Percentiles rank a stretch among this genome's conserved stretches.
These are phyloP conservation scores for Copidosoma aretas DNA, from an alignment of 2,888 invertebrate species.

Conservation along the genomic window DNA sequence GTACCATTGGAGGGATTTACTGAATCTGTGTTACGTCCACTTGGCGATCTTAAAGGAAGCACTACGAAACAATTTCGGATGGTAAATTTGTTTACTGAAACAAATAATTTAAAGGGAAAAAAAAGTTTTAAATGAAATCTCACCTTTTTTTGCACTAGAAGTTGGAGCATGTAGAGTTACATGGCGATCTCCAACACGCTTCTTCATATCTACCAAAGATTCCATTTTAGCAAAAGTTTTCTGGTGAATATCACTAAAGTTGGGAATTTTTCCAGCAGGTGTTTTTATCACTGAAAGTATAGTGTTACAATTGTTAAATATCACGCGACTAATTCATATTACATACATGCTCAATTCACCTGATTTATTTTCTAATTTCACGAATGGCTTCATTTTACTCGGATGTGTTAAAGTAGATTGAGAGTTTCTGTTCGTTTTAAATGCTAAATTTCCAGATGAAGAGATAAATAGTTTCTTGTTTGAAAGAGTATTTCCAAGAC, in stretches of 20 bases:
- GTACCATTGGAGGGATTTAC: constrained; percentile 39
- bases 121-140: constrained; percentile 2
- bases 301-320: not conserved
- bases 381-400: constrained; percentile 59
- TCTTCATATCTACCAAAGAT: constrained; percentile 67
- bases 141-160: constrained; percentile 37
- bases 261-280: constrained; percentile 67
- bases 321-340: not conserved
- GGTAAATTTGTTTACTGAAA: not conserved
- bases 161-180: constrained; percentile 39
- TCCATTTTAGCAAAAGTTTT: constrained; percentile 73
- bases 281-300: constrained; percentile 45
- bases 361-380: constrained; percentile 42
- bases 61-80: not conserved
- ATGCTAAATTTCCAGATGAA: constrained; percentile 3
- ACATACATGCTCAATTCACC: constrained; percentile 31
- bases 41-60: too few relatives aligned
- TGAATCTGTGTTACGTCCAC: constrained; percentile 17
- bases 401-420: constrained; percentile 60
- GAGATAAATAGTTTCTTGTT: constrained; percentile 39
- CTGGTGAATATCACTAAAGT: constrained; percentile 74
- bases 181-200: constrained; percentile 51
- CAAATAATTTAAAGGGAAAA: not conserved
- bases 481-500: constrained; percentile 29
- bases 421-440: constrained; percentile 34